Percentiles rank a stretch among this genome's conserved stretches.
phyloP scores from a whole-genome alignment of 2,113 vertebrate genomes.

The Eublepharis macularius region DNA sequence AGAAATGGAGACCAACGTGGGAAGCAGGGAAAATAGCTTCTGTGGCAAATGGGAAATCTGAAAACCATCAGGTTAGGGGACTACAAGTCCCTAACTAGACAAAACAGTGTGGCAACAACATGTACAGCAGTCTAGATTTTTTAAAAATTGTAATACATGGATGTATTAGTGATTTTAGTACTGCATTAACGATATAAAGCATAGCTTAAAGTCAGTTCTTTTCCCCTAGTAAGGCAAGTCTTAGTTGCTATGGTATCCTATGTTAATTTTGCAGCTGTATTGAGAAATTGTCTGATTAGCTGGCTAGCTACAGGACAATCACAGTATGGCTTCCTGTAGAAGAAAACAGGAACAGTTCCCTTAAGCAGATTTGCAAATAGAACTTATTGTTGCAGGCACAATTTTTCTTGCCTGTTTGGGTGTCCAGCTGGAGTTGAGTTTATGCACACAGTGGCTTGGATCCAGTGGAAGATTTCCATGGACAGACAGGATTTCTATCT shows the following conservation, averaged over 20 bases:
- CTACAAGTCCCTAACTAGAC: neutral
- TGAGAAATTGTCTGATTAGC: neutral
- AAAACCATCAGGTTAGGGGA: neutral
- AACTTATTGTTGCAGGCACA: neutral
- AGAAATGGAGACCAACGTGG: too few relatives aligned
- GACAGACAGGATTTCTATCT: too few relatives aligned
- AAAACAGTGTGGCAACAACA: neutral
- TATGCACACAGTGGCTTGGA: too few relatives aligned
- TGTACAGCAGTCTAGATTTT: neutral
- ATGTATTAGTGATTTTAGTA: neutral
- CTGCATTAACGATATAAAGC: neutral
- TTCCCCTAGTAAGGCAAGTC: neutral
- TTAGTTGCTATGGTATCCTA: neutral
- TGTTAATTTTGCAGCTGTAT: neutral
- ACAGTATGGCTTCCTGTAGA: neutral
- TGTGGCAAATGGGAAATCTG: neutral
- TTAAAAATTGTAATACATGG: neutral
- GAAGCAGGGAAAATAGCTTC: too few relatives aligned
- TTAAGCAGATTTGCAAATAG: neutral
- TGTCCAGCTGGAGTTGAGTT: neutral
- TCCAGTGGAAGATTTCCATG: too few relatives aligned
- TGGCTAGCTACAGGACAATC: neutral
- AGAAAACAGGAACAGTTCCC: neutral
- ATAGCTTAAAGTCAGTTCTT: neutral
- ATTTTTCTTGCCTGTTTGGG: neutral